These are phyloP conservation scores for Peucedramus taeniatus DNA, from an alignment of 2,113 vertebrate species.

Conservation along the genomic window DNA sequence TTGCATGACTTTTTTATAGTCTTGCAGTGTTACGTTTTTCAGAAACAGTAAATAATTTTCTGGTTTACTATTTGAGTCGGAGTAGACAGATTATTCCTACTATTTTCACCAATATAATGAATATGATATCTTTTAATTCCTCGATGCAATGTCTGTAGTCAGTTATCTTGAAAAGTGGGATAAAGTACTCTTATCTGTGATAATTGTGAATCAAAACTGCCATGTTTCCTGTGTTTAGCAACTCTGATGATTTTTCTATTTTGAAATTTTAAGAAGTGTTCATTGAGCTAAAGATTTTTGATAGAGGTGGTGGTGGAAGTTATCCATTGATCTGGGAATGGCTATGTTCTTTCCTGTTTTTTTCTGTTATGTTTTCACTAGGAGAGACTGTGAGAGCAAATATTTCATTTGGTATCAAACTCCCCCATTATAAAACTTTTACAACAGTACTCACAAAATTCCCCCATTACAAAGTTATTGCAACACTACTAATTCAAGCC, in stretches of 20 bases:
- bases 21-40: background rate
- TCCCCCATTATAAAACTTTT: background rate
- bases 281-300: background rate
- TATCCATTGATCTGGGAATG: background rate
- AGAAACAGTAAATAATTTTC: background rate
- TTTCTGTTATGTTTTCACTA: background rate
- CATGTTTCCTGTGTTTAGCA: background rate
- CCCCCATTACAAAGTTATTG: background rate
- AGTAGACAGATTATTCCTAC: background rate
- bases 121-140: background rate
- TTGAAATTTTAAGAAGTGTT: background rate
- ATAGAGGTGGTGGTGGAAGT: background rate
- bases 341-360: background rate
- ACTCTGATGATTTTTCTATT: fast-evolving
- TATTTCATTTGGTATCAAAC: background rate
- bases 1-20: background rate
- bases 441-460: background rate
- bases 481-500: background rate
- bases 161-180: background rate
- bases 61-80: background rate
- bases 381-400: background rate
- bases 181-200: background rate
- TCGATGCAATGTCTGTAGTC: background rate
- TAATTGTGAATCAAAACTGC: background rate
- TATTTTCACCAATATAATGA: background rate